Evolutionary conservation across 2,797 vertebrate species (phyloP), one percentile per base, ranked within the genome.

Genomic region (Adelosebastes latens): DNA sequence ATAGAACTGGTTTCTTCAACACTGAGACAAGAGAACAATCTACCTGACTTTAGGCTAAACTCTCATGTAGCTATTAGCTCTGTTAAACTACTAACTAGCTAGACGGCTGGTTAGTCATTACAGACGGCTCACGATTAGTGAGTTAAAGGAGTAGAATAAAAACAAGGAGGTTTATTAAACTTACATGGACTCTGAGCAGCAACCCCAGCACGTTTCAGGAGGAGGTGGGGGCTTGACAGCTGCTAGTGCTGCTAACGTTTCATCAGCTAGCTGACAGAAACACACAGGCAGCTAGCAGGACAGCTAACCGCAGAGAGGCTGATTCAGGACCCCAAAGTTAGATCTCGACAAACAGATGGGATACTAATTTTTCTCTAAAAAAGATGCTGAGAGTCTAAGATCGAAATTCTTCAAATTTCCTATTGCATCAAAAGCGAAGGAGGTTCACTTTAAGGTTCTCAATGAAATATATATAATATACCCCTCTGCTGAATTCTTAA

Each of bases 171-270:
- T 9, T 66, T 66, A 36, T 11, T 0, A 70, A 67, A 93, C 93
- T 95, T 87, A 94, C 94, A 94, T 95, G 32, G 27, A 90, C 75
- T 65, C 52, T 14, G 7, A 34, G 31, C 34, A 34, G 59, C 39
- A 24, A 34, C 66, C 66, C 76, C 66, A 56, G 60, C 90, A 94
- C 91, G 93, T 89, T 93, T 83, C 77, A 24, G 24, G n/a, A n/a
- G 56, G 53, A 27, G 20, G 31, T 3, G 18, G 69, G 77, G 80
- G 18, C 79, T 73, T 73, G 60, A 77, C 80, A 90, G 84, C 63
- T 49, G 80, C 32, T 14, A 42, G 12, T 25, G 18, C 6, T 13
- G 49, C 71, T 75, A 53, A 25, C 10, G 25, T 29, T 29, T 16
- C 13, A 52, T 53, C 22, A 31, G 42, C 56, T 25, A 22, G n/a